Evolutionary conservation across 30 jellyfish, hydroid and myxozoan species (phyloP).

Genomic region (Sanderia malayensis): DNA sequence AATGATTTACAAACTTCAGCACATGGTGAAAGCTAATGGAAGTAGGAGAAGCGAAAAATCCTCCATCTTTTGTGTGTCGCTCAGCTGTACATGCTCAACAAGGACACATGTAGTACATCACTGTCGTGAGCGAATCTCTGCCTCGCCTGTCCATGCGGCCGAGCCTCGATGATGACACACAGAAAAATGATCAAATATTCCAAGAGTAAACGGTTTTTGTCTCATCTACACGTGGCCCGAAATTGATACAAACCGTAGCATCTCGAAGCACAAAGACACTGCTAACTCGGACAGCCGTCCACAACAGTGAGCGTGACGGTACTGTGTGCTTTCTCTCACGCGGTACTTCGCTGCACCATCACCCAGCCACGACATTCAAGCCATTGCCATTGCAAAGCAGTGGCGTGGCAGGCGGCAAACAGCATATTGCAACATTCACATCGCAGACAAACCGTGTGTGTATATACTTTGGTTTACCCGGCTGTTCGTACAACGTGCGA

Average conservation of each 20-base stretch:
- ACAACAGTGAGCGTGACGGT: constrained; percentile 11
- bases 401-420: constrained; percentile 4
- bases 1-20: constrained; percentile 26
- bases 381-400: background rate
- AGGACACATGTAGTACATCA: too few relatives aligned
- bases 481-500: too few relatives aligned
- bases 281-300: constrained; percentile 34
- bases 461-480: too few relatives aligned
- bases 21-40: constrained; percentile 11
- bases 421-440: background rate
- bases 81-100: too few relatives aligned
- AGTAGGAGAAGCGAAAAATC: constrained; percentile 2
- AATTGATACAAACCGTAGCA: constrained; percentile 60
- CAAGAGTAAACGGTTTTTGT: constrained; percentile 69
- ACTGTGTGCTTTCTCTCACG: constrained; percentile 9
- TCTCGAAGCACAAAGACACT: constrained; percentile 22
- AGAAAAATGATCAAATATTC: constrained; percentile 44
- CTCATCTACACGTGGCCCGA: constrained; percentile 62
- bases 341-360: background rate
- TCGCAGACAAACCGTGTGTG: too few relatives aligned
- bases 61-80: constrained; percentile 25
- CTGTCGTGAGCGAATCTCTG: too few relatives aligned
- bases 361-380: background rate
- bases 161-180: constrained; percentile 23
- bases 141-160: constrained; percentile 20